phyloP scores from a whole-genome alignment of 2,888 invertebrate species.

The Theodoxus fluviatilis region DNA sequence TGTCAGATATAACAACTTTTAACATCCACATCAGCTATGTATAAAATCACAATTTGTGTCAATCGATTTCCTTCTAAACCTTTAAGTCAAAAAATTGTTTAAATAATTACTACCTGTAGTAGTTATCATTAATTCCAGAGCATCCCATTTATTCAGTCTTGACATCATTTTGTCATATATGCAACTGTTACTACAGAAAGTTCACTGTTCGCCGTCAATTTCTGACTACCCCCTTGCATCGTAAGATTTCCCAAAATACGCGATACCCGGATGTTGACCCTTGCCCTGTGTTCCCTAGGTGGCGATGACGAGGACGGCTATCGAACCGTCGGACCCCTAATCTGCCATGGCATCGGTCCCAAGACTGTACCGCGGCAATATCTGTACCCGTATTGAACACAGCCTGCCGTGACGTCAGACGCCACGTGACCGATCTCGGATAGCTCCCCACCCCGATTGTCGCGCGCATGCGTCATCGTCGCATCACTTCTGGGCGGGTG shows the following conservation, averaged over 20 bases:
- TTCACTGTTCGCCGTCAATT: too few species aligned
- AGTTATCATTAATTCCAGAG: background rate
- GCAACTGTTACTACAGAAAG: too few species aligned
- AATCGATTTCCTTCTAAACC: too few species aligned
- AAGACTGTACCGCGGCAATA: background rate
- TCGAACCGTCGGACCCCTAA: slow-evolving; percentile 40
- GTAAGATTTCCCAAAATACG: too few species aligned
- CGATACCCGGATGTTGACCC: background rate
- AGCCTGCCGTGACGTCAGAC: background rate
- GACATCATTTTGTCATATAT: too few species aligned
- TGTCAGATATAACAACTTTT: too few species aligned
- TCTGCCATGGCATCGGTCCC: slow-evolving; percentile 37
- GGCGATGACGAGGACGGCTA: slow-evolving; percentile 44
- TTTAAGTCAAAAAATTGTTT: too few species aligned
- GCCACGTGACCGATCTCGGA: slow-evolving; percentile 34
- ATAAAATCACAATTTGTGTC: too few species aligned
- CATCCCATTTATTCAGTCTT: too few species aligned
- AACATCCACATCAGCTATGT: too few species aligned
- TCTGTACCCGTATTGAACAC: background rate
- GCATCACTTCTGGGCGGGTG: slow-evolving; percentile 25
- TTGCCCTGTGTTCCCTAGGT: slow-evolving; percentile 39
- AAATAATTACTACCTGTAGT: background rate
- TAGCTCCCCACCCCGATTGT: slow-evolving; percentile 31
- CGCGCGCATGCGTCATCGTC: slow-evolving; percentile 13
- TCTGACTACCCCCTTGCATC: too few species aligned